Evolutionary conservation across 2,797 vertebrate species (phyloP).

Genomic region (Nasua narica): DNA sequence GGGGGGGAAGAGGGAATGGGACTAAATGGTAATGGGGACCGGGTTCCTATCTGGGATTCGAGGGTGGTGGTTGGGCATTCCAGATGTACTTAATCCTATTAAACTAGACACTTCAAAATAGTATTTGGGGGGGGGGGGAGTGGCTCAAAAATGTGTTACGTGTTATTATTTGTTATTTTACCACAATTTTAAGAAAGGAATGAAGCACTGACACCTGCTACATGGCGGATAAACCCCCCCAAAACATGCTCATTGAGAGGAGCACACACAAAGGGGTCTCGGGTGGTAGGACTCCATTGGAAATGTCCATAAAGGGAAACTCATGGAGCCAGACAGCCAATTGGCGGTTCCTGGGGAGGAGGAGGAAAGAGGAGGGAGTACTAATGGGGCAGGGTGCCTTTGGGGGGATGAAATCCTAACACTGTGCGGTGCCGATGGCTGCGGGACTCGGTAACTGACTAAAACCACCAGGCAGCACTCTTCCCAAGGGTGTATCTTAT

Average conservation of each 20-base stretch:
- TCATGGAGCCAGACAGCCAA: not conserved
- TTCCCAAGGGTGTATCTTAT: not conserved
- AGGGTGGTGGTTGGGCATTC: not conserved
- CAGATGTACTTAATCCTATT: too few relatives aligned
- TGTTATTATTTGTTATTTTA: too few relatives aligned
- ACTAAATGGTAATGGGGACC: not conserved
- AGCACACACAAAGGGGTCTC: not conserved
- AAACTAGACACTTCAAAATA: too few relatives aligned
- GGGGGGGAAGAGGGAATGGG: not conserved
- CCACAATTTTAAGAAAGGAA: not conserved
- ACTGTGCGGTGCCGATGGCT: not conserved
- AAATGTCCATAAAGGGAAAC: not conserved
- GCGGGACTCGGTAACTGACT: not conserved
- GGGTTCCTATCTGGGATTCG: not conserved
- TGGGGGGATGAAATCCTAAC: not conserved
- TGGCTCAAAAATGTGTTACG: too few relatives aligned
- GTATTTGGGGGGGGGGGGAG: too few relatives aligned
- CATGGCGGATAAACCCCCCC: fast-evolving
- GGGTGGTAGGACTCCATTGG: fast-evolving
- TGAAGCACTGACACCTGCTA: not conserved
- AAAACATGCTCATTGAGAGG: not conserved
- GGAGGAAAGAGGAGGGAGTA: not conserved
- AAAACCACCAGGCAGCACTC: not conserved
- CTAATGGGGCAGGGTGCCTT: not conserved
- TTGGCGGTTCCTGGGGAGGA: not conserved